Evolutionary conservation across 2,797 vertebrate species (phyloP).

Genomic region (Gymnodraco acuticeps): DNA sequence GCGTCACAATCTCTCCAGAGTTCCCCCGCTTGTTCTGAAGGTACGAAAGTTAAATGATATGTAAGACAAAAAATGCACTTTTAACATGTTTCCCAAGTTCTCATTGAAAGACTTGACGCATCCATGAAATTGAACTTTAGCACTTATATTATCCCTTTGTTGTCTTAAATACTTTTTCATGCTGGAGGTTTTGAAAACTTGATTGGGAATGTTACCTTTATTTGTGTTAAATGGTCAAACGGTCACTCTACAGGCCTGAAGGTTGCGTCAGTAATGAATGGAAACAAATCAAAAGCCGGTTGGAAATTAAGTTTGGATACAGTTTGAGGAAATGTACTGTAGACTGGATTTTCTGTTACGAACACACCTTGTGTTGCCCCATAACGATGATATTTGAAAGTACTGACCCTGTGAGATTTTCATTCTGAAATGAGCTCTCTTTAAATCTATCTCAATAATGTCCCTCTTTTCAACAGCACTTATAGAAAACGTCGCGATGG

Average conservation of each 20-base stretch:
- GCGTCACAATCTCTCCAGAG: conserved; percentile 43
- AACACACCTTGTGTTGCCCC: conserved; percentile 36
- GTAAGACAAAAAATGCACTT: conserved; percentile 83
- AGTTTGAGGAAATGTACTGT: conserved; percentile 76
- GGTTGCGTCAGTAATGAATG: conserved; percentile 56
- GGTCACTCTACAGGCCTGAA: conserved; percentile 60
- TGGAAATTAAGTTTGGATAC: conserved; percentile 65
- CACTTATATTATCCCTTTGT: conserved; percentile 82
- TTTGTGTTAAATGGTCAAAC: conserved; percentile 45
- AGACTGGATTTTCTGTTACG: conserved; percentile 76
- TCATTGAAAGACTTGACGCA: conserved; percentile 78
- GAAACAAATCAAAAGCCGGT: conserved; percentile 52
- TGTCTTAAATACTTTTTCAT: conserved; percentile 71
- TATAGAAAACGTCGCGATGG: conserved; percentile 34
- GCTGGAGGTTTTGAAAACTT: conserved; percentile 59
- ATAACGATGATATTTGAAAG: conserved; percentile 52
- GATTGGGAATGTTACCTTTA: conserved; percentile 56
- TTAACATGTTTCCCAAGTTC: conserved; percentile 78
- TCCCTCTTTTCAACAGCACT: conserved; percentile 61
- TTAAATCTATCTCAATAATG: conserved; percentile 24
- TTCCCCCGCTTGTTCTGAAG: conserved; percentile 48
- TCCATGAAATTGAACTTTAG: conserved; percentile 79
- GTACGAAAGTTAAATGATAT: conserved; percentile 70
- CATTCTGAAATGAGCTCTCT: conserved; percentile 46
- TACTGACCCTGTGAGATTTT: conserved; percentile 59